Percentiles rank a stretch among this genome's conserved stretches.
These are phyloP conservation scores for Atlantisia rogersi DNA, from an alignment of 2,113 vertebrate species.

Conservation along the genomic window DNA sequence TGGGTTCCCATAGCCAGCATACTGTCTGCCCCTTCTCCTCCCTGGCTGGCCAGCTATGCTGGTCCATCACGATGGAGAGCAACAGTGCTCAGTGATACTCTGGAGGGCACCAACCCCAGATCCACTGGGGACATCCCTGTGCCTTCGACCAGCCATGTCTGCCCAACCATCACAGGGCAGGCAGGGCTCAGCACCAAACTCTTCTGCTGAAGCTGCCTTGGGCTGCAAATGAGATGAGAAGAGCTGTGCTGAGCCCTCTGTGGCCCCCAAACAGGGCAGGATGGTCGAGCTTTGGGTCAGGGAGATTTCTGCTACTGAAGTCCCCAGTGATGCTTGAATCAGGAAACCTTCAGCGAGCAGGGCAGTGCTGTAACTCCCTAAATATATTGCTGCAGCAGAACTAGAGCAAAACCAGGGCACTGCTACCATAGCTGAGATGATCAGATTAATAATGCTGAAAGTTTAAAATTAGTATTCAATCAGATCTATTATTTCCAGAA, in stretches of 20 bases:
- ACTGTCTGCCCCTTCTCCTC: background rate
- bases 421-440: background rate
- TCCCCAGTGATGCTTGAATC: background rate
- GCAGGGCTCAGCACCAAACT: background rate
- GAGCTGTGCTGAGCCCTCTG: background rate
- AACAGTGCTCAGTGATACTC: background rate
- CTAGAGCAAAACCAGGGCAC: background rate
- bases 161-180: background rate
- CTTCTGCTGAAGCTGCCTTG: background rate
- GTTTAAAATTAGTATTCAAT: background rate
- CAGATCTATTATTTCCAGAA: background rate
- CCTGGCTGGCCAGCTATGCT: fast-evolving
- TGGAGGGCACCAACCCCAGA: too few relatives aligned
- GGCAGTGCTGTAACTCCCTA: background rate
- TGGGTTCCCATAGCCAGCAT: background rate
- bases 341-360: background rate
- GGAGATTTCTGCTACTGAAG: background rate
- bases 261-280: background rate
- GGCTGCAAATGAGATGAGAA: too few relatives aligned
- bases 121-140: background rate
- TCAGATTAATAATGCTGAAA: background rate
- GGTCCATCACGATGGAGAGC: fast-evolving
- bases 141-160: background rate
- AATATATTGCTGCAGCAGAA: background rate
- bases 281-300: fast-evolving